Base-by-base conservation (phyloP, 2,888 invertebrate genomes). In the Melanargia galathea region DNA sequence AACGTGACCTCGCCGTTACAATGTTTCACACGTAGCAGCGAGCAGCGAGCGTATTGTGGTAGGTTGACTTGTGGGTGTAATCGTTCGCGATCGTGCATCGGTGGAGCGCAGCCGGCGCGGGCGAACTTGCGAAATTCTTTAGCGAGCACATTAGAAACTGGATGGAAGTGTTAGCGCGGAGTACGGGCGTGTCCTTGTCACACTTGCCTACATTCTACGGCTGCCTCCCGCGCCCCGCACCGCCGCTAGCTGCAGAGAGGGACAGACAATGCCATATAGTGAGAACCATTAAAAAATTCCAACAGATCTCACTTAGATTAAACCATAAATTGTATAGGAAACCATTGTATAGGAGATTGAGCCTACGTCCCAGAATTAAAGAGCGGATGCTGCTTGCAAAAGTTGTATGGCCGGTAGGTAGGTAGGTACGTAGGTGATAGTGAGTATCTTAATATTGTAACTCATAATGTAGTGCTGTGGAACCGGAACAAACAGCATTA, bases 121-220 rank as follows among this genome's bases (percentile, higher is more conserved):
- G 75, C 73, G 73, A 67, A 59, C 81, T 90, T 89, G 86, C 87
- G 90, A 90, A 90, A 90, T 82, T 81, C 82, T 81, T n/a, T 83
- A 82, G 81, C 86, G 81, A 84, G 82, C 86, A 83, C 83, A 84
- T 89, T 91, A 90, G 90, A 89, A 90, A 90, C 90, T 91, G 87
- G 90, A 89, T 91, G 90, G 90, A 88, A 90, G 87, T 89, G 86
- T 85, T 89, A 84, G 86, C 84, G 82, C 85, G 82, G 82, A 84
- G 90, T 90, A 88, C 90, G 87, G 88, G 90, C 87, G 88, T 90
- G 90, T 90, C 90, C 90, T 91, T 91, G 90, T 90, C 90, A 90
- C 90, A 90, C 83, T 91, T 91, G 90, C 90, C 90, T 90, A 90
- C 90, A 91, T 91, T 90, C 87, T 86, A 83, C 79, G 82, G 82